Base-by-base conservation (phyloP, 2,888 invertebrate genomes). In the Antheraea yamamai region DNA sequence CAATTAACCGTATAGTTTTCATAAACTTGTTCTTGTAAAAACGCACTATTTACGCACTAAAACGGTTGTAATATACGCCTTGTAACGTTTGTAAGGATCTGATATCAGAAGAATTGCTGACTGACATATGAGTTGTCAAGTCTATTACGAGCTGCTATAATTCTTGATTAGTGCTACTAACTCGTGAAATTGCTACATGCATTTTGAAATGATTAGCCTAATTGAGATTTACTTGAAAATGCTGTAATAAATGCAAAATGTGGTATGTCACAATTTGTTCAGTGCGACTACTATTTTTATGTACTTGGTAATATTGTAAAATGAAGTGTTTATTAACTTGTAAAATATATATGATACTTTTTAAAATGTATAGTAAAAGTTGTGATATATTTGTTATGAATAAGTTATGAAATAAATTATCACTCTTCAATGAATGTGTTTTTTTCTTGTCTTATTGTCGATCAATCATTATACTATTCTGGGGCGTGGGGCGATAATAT, bases 361-460 rank as follows among this genome's bases (percentile, higher is more conserved):
- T 81, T 78, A 73, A 78, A 74, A 78, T 79, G 80, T 84, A 87
- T 81, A 83, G 80, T 85, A 85, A 87, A 81, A 82, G 88, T 89
- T 92, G 92, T 92, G 91, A 92, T 92, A 90, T 88, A 89, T 81
- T 87, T 90, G 87, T 85, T 87, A 78, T 85, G 87, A 80, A 84
- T 80, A 79, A 81, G 83, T 84, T 83, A 88, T 88, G 87, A 90
- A 89, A 89, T 83, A 82, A 85, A 84, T 80, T 81, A 85, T 85
- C 79, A 83, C 84, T 84, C 86, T 80, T 83, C 84, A 74, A 72
- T 78, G 74, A 78, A 75, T 47, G 73, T 76, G 39, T 77, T 79
- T 58, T 55, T 55, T 16, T 71, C 8, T 30, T 26, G 20, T 18
- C 6, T 61, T 64, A 26, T 35, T 10, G 18, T 39, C 4, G 7